Conservation (phyloP, 1,140 invertebrate species). For the Nilaparvata lugens region DNA sequence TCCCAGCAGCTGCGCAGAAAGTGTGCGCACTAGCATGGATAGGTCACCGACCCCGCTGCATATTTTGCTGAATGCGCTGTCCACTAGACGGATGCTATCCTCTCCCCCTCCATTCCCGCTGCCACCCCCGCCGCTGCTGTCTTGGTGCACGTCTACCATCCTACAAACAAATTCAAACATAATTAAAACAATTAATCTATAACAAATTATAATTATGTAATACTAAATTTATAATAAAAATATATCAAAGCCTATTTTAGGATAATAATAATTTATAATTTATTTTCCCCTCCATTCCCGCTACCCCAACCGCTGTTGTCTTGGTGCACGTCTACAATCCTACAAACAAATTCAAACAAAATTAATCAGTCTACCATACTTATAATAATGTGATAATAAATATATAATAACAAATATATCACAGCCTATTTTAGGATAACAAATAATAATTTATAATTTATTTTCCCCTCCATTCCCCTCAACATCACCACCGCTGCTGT, state of each 20-base stretch:
- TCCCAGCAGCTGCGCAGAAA: constrained; percentile 73
- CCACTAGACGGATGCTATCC: constrained; percentile 73
- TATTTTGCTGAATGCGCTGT: constrained; percentile 94
- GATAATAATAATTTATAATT: too few relatives aligned
- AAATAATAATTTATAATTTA: too few relatives aligned
- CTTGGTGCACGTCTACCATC: not conserved
- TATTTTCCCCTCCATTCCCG: too few relatives aligned
- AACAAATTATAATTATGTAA: constrained; percentile 18
- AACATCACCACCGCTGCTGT: constrained; percentile 45
- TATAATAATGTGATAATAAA: too few relatives aligned
- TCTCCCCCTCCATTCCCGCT: constrained; percentile 49
- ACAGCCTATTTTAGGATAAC: too few relatives aligned
- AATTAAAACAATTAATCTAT: constrained; percentile 20
- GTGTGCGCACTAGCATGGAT: constrained; percentile 71
- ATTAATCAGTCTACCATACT: too few relatives aligned
- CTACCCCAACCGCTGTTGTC: too few relatives aligned
- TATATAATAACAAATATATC: too few relatives aligned
- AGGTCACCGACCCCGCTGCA: constrained; percentile 90
- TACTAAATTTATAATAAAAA: too few relatives aligned
- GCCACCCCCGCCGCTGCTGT: constrained; percentile 45
- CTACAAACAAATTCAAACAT: constrained; percentile 19
- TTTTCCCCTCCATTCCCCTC: constrained; percentile 49
- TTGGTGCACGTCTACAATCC: too few relatives aligned
- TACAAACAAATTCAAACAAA: too few relatives aligned
- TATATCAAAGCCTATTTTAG: too few relatives aligned